Evolutionary conservation across 2,113 vertebrate species (phyloP).

Genomic region (Rhinoptilus africanus): DNA sequence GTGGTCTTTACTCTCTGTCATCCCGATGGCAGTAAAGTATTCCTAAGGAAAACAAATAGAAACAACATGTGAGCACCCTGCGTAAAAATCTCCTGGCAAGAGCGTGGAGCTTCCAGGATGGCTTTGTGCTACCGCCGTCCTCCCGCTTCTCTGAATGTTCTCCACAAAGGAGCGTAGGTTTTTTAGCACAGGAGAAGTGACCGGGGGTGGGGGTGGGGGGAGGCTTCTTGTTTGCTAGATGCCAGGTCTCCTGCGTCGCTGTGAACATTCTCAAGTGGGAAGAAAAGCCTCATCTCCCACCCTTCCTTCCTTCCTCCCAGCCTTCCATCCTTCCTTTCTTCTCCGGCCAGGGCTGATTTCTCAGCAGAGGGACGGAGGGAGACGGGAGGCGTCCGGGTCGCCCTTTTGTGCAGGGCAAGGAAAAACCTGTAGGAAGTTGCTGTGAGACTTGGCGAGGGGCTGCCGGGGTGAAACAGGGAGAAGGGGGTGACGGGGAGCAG

Average conservation of each 20-base stretch:
- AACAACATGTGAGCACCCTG: not conserved
- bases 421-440: not conserved
- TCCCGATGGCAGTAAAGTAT: not conserved
- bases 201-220: too few relatives aligned
- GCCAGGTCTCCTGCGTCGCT: not conserved
- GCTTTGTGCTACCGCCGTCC: not conserved
- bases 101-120: accelerated
- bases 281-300: not conserved
- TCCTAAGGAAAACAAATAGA: not conserved
- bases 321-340: not conserved
- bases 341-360: not conserved
- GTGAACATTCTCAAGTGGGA: not conserved
- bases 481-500: not conserved
- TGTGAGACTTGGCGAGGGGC: accelerated
- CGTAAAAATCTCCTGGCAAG: not conserved
- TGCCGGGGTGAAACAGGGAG: not conserved
- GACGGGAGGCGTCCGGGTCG: not conserved
- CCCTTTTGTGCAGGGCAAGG: not conserved
- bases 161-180: too few relatives aligned
- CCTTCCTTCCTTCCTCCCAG: not conserved
- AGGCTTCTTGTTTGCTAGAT: not conserved
- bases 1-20: not conserved
- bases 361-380: not conserved
- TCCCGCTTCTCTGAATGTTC: not conserved
- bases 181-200: not conserved